phyloP scores from a whole-genome alignment of 2,113 vertebrate species.

The Phocoena phocoena region DNA sequence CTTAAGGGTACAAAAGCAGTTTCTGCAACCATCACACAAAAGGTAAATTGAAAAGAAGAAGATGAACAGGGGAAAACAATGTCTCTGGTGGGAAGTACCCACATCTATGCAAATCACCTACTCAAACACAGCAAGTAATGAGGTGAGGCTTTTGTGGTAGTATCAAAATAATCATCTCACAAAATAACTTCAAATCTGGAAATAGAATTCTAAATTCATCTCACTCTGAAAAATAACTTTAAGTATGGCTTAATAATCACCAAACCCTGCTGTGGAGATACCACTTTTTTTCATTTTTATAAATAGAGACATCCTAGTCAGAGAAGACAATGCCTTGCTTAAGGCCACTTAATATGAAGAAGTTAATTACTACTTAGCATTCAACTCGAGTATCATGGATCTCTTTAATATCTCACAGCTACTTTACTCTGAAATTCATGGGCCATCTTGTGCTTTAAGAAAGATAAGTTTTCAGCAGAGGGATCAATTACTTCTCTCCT shows the following conservation, averaged over 20 bases:
- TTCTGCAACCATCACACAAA: constrained; percentile 15
- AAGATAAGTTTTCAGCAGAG: neutral
- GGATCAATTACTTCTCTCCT: neutral
- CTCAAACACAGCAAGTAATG: neutral
- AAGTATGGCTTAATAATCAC: neutral
- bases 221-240: neutral
- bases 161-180: neutral
- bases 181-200: neutral
- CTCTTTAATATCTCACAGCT: neutral
- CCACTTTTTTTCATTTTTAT: neutral
- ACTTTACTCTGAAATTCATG: neutral
- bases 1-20: fast-evolving
- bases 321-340: neutral
- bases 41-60: neutral
- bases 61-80: neutral
- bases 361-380: neutral
- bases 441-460: neutral
- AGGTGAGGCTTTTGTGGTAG: neutral
- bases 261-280: neutral
- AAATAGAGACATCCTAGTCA: neutral
- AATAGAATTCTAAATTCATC: neutral
- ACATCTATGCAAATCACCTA: neutral
- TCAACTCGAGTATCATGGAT: neutral
- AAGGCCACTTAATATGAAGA: neutral
- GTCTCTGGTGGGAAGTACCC: neutral